Conservation (phyloP, 2,797 vertebrate genomes). For the Falco naumanni region DNA sequence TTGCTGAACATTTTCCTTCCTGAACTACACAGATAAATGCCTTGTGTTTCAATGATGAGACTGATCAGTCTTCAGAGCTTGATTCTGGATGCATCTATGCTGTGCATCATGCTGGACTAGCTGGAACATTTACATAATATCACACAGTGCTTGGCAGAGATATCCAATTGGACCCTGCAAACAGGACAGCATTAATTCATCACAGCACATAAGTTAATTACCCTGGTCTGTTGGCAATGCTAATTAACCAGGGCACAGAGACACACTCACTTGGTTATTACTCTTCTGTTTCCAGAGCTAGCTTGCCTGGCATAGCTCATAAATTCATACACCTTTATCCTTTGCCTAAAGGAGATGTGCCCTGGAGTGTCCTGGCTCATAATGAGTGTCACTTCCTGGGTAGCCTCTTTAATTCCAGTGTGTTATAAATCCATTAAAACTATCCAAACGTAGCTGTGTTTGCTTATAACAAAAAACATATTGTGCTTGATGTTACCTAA, state of each 20-base stretch:
- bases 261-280: slow-evolving; percentile 9
- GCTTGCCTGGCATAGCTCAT: background rate
- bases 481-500: background rate
- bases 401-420: background rate
- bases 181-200: slow-evolving; percentile 42
- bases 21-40: background rate
- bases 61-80: background rate
- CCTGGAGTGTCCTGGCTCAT: background rate
- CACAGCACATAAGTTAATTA: slow-evolving; percentile 46
- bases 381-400: background rate
- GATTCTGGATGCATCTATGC: background rate
- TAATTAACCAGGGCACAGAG: slow-evolving; percentile 32
- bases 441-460: background rate
- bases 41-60: slow-evolving; percentile 12
- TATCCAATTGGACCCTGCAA: background rate
- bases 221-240: background rate
- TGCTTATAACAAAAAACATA: background rate
- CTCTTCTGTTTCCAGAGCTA: slow-evolving; percentile 14
- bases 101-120: background rate
- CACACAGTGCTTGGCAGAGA: slow-evolving; percentile 11
- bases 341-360: background rate
- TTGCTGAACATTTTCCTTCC: background rate
- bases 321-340: slow-evolving; percentile 1
- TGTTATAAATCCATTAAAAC: background rate
- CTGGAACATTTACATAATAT: slow-evolving; percentile 6